These are phyloP conservation scores for Heliocidaris tuberculata DNA, from an alignment of 35 echinoderm and acorn worm genomes.

Conservation along the genomic window DNA sequence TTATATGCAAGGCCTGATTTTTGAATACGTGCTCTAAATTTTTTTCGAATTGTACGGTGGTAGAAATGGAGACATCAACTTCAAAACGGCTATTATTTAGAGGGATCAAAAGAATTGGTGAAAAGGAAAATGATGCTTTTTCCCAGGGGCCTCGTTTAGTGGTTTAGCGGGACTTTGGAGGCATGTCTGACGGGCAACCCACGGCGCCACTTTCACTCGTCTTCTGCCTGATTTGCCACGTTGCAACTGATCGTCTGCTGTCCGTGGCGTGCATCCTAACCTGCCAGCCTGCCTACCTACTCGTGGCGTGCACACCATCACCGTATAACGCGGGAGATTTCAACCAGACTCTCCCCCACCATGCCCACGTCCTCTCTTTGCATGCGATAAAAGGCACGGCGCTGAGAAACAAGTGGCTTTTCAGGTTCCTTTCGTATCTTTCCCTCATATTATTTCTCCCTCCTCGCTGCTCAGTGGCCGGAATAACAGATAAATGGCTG, in stretches of 20 bases:
- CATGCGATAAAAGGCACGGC: constrained; percentile 26
- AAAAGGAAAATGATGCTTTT: not conserved
- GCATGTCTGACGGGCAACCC: constrained; percentile 27
- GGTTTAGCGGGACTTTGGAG: constrained; percentile 49
- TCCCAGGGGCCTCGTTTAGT: constrained; percentile 48
- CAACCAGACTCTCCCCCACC: not conserved
- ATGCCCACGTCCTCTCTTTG: not conserved
- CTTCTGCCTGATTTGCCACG: constrained; percentile 24
- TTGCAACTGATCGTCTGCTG: constrained; percentile 31
- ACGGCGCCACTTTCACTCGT: constrained; percentile 31
- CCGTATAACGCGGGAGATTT: not conserved
- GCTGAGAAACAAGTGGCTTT: constrained; percentile 26
- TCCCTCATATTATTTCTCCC: constrained; percentile 15
- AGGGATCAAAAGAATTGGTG: not conserved
- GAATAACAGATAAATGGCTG: constrained; percentile 50
- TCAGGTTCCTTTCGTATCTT: not conserved
- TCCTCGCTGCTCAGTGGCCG: constrained; percentile 35
- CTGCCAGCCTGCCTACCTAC: not conserved
- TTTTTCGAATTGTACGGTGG: not conserved
- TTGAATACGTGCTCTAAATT: not conserved
- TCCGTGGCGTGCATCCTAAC: not conserved
- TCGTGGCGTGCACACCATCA: not conserved
- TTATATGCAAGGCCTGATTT: not conserved
- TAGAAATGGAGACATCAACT: not conserved
- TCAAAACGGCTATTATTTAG: not conserved